Evolutionary conservation across 2,797 vertebrate genomes (phyloP).

Genomic region (Gobionotothen gibberifrons): DNA sequence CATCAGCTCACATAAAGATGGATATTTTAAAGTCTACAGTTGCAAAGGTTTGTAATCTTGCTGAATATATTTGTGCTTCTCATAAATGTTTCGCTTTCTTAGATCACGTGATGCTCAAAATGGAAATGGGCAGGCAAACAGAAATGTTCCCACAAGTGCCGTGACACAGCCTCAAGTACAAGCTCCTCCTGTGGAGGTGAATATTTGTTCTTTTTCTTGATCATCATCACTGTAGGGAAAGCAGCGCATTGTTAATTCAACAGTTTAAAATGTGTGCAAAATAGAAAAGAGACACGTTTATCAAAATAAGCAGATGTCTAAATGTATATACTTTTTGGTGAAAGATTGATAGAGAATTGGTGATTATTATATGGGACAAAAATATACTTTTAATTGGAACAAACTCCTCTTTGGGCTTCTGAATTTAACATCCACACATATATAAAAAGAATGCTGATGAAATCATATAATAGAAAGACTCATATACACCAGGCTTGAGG

Average conservation of each 20-base stretch:
- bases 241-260: not conserved
- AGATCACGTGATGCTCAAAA: conserved; percentile 66
- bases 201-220: conserved; percentile 10
- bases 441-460: no score
- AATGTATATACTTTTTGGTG: no score
- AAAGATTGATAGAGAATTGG: no score
- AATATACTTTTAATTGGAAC: no score
- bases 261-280: not conserved
- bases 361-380: no score
- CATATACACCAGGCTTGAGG: no score
- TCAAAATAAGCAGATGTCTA: not conserved
- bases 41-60: not conserved
- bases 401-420: no score
- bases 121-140: conserved; percentile 27
- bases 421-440: no score
- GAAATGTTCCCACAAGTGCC: conserved; percentile 16
- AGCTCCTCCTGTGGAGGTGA: conserved; percentile 56
- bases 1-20: not conserved
- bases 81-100: conserved; percentile 11
- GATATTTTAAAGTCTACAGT: not conserved
- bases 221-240: not conserved
- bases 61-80: not conserved
- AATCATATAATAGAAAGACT: no score
- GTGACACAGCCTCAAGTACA: conserved; percentile 28
- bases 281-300: not conserved